Base-by-base conservation (phyloP, 2,888 invertebrate genomes). In the Spicauda simplicius region DNA sequence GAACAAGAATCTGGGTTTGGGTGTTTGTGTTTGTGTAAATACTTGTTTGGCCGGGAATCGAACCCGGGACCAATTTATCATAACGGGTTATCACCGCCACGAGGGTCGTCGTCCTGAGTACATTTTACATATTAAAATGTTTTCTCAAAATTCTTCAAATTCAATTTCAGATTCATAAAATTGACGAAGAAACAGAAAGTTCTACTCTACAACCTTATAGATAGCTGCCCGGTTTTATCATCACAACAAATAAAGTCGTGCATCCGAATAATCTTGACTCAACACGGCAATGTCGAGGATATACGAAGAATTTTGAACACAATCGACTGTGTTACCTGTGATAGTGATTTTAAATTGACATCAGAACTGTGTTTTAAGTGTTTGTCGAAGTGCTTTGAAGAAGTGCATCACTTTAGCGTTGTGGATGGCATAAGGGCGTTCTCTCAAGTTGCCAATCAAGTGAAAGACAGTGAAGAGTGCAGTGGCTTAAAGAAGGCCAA, bases 371-470 rank as follows among this genome's bases (percentile, higher is more conserved):
- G 90, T 75, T 72, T 87, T 6, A 86, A 87, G 61, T 93, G 93
- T 75, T 69, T 90, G 55, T 85, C 88, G 0, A 80, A 76, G 56
- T 80, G 85, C 71, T 93, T 91, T 72, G 84, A 89, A 63, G 76
- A 73, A 7, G 69, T 87, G 7, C 91, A 93, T 64, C 76, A 85
- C 72, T 88, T 91, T 71, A 80, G 79, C 0, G 59, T 92, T 3
- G 86, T 86, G 0, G 90, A 91, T 71, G 90, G 88, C 7, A 91
- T 93, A 64, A 86, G 80, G 65, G 87, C 92, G 14, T 87, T 93
- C 68, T 88, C 86, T 0, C 85, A 88, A 71, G 77, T 90, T n/a
- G 87, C 83, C 1, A 81, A 76, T 25, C 76, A 78, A 50, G 81
- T 94, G 0, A 91, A 85, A 67, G 87, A 88, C 53, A 76, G 80